Conservation (phyloP, 2,888 invertebrate species). For the Cyaniris semiargus region DNA sequence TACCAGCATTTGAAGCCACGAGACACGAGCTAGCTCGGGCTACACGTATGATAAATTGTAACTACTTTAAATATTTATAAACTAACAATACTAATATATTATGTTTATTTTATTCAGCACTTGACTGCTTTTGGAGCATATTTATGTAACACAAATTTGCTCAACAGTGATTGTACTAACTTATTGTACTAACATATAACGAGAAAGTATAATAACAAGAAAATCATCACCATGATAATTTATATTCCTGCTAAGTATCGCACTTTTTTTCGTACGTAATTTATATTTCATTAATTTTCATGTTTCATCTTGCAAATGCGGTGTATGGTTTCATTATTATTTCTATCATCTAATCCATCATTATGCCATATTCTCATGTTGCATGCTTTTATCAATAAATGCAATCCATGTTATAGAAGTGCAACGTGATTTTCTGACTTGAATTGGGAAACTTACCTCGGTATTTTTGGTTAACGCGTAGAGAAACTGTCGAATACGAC, state of each 20-base stretch:
- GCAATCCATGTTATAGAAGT: not conserved
- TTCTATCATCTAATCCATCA: not conserved
- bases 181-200: not conserved
- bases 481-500: not conserved
- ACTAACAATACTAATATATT: slow-evolving; percentile 36
- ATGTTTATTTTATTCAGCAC: not conserved
- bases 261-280: not conserved
- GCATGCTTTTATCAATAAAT: slow-evolving; percentile 5
- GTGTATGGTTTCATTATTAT: not conserved
- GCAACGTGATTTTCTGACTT: too few relatives aligned
- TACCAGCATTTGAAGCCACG: slow-evolving; percentile 73
- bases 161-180: not conserved
- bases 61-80: slow-evolving; percentile 49
- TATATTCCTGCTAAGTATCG: not conserved
- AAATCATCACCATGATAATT: not conserved
- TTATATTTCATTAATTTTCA: not conserved
- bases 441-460: too few relatives aligned
- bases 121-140: not conserved
- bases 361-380: not conserved
- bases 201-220: not conserved
- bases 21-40: slow-evolving; percentile 69
- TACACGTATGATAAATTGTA: slow-evolving; percentile 74
- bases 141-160: not conserved
- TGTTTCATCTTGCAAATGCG: not conserved
- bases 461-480: not conserved